Conservation (phyloP, 1,140 invertebrate genomes). For the Neoseiulus cucumeris region DNA sequence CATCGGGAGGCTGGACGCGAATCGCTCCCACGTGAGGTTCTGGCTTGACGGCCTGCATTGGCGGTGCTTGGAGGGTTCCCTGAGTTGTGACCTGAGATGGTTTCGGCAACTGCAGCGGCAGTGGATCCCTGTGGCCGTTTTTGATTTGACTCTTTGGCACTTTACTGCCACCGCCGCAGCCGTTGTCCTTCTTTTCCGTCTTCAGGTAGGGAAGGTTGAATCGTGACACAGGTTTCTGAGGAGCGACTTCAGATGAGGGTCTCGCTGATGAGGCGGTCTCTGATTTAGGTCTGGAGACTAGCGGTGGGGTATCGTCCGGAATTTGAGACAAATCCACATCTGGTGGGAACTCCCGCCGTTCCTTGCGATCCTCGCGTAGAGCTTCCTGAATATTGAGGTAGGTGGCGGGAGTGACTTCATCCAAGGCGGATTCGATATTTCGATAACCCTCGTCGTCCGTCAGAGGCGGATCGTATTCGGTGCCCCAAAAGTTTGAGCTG, state of each 20-base stretch:
- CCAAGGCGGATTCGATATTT: slow-evolving; percentile 10
- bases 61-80: not conserved
- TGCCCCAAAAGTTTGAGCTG: slow-evolving; percentile 3
- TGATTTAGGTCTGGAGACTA: slow-evolving; percentile 8
- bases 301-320: slow-evolving; percentile 23
- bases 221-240: not conserved
- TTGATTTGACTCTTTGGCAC: not conserved
- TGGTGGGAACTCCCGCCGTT: not conserved
- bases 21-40: no score
- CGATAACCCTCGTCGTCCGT: slow-evolving; percentile 9
- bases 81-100: not conserved
- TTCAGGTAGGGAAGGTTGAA: slow-evolving; percentile 8
- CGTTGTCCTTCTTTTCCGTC: not conserved
- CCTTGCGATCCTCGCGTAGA: not conserved
- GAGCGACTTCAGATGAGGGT: not conserved
- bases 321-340: not conserved
- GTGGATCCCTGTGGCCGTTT: not conserved
- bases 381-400: not conserved
- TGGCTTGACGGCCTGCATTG: not conserved
- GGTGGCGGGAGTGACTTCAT: not conserved
- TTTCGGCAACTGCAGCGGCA: not conserved
- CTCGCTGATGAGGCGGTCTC: not conserved
- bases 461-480: not conserved
- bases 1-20: no score
- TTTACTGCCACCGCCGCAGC: no score